Evolutionary conservation across 2,888 invertebrate species (phyloP).

Genomic region (Pseudococcus jackbeardsleyi): DNA sequence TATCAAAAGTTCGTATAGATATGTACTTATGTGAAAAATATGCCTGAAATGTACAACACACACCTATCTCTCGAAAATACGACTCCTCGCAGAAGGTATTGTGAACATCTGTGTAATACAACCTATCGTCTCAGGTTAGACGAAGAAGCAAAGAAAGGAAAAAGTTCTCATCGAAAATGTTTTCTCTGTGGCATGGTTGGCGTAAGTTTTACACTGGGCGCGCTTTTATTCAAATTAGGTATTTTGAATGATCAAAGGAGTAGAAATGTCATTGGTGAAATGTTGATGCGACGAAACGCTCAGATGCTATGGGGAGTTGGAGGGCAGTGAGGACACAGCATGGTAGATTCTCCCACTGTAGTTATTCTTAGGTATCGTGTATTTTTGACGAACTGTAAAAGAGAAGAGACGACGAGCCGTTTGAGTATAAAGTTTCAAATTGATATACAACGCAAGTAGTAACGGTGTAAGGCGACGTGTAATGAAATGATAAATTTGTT

Average conservation of each 20-base stretch:
- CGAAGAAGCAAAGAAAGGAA: not conserved
- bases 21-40: too few species aligned
- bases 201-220: conserved; percentile 33
- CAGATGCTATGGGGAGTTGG: not conserved
- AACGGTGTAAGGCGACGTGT: not conserved
- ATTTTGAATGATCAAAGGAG: conserved; percentile 25
- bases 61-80: not conserved
- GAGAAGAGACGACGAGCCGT: not conserved
- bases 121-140: not conserved
- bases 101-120: not conserved
- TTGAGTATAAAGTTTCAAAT: conserved; percentile 9
- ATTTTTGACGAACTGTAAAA: not conserved
- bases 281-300: not conserved
- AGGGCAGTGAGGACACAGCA: not conserved
- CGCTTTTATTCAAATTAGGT: conserved; percentile 16
- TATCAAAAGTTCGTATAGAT: not conserved
- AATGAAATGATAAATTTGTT: conserved; percentile 9
- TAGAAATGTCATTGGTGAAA: conserved; percentile 28
- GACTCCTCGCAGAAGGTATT: not conserved
- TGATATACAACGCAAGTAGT: not conserved
- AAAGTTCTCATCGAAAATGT: not conserved
- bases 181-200: not conserved
- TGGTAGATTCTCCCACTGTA: too few species aligned
- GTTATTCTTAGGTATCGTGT: not conserved
- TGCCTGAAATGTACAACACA: too few species aligned